Base-by-base conservation (phyloP, 2,797 vertebrate genomes). In the Melanotaenia nigrans region DNA sequence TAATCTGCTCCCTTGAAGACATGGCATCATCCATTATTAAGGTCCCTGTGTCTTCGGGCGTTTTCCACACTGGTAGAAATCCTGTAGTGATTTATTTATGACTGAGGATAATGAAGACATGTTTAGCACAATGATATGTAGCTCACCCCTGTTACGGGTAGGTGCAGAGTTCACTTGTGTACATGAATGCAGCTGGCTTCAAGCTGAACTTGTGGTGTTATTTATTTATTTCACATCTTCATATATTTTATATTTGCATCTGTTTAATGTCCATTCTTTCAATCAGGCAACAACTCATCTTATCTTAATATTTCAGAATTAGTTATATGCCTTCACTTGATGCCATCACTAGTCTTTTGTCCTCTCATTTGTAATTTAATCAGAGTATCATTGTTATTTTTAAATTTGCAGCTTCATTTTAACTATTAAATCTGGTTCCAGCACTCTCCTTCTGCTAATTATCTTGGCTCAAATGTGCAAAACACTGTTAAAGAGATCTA, bases 51-150 rank as follows among this genome's bases (percentile, higher is more conserved):
- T 82, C 84, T 83, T 62, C 59, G 70, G 80, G 73, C 66, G 0
- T 65, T 69, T 69, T 56, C 36, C 1, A 1, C 78, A 28, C 61
- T 57, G 24, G 58, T 79, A 57, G 55, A 65, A 76, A 61, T 56
- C 57, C 40, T 66, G 1, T 61, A 53, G 63, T 84, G 68, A 77
- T 87, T 86, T 84, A 85, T 89, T 82, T 40, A 81, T 89, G 79
- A 73, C 24, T 40, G 3, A 8, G 32, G 60, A 71, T 78, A 65
- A 84, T 86, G 71, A 75, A 84, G 72, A 78, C 72, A 65, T 61
- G 30, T 81, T 35, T 69, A 75, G 28, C 64, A 36, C 57, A 22
- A 1, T 62, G 40, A 60, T 59, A 54, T 62, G 64, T 25, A 82
- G 47, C 79, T 77, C 61, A 30, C 51, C 54, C 22, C 28, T 0